Evolutionary conservation across 2,113 vertebrate species (phyloP).

Genomic region (Paracanthobrama guichenoti): DNA sequence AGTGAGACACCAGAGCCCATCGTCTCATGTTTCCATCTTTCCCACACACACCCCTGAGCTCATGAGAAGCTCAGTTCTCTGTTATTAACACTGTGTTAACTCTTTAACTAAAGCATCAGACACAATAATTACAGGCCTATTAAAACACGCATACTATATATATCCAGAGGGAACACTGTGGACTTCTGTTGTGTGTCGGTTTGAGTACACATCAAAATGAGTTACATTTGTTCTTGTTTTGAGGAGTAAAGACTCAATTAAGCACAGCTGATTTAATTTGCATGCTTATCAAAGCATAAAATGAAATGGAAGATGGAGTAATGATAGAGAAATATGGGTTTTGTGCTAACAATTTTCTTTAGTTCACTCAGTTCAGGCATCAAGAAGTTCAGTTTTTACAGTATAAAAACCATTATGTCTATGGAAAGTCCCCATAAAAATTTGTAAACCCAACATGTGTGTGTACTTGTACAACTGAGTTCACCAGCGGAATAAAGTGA

Average conservation of each 20-base stretch:
- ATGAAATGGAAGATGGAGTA: slow-evolving; percentile 1
- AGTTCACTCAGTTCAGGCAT: not conserved
- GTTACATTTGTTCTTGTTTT: slow-evolving; percentile 7
- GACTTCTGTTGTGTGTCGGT: slow-evolving; percentile 10
- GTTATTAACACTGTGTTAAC: slow-evolving; percentile 46
- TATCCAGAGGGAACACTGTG: not conserved
- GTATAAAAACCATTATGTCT: too few relatives aligned
- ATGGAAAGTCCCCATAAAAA: too few relatives aligned
- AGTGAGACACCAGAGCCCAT: slow-evolving; percentile 2
- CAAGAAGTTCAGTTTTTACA: not conserved
- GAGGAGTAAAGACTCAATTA: slow-evolving; percentile 31
- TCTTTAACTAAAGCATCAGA: slow-evolving; percentile 35
- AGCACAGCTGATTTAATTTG: slow-evolving; percentile 42
- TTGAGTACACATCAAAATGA: not conserved
- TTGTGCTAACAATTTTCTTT: not conserved
- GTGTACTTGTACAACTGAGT: too few relatives aligned
- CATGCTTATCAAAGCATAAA: slow-evolving; percentile 34
- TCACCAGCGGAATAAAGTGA: too few relatives aligned
- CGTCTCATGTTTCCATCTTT: slow-evolving; percentile 21
- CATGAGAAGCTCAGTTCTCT: slow-evolving; percentile 33
- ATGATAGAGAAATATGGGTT: not conserved
- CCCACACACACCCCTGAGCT: slow-evolving; percentile 32
- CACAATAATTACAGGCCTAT: slow-evolving; percentile 25
- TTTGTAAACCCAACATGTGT: too few relatives aligned
- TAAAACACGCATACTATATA: slow-evolving; percentile 15